Conservation (phyloP, 2,888 invertebrate genomes). For the Torymus tubicola region DNA sequence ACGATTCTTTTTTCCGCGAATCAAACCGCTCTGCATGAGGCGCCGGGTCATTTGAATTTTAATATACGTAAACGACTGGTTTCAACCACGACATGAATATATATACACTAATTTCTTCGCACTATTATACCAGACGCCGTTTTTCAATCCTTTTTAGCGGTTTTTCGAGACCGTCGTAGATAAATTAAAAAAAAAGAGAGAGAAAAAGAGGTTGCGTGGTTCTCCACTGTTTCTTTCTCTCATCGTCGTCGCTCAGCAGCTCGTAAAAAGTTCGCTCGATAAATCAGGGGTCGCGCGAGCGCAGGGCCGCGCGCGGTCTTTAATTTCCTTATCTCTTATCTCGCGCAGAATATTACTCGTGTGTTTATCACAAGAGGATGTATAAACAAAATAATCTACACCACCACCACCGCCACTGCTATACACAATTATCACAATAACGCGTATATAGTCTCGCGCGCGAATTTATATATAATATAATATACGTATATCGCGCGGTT, state of each 20-base stretch:
- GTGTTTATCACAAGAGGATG: no score
- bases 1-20: background rate
- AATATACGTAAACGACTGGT: slow-evolving; percentile 25
- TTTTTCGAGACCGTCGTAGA: background rate
- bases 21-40: background rate
- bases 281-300: slow-evolving; percentile 10
- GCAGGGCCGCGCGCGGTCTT: no score
- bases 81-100: no score
- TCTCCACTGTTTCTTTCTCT: slow-evolving; percentile 3
- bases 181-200: no score
- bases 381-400: no score
- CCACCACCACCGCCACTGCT: no score
- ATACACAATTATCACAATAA: no score
- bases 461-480: no score
- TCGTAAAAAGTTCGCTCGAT: slow-evolving; percentile 37
- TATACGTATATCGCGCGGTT: no score
- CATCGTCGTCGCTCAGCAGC: slow-evolving; percentile 37
- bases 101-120: slow-evolving; percentile 26
- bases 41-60: slow-evolving; percentile 42
- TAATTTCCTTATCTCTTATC: no score
- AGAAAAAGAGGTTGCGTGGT: background rate
- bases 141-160: slow-evolving; percentile 16
- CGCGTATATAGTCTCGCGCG: no score
- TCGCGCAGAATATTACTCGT: no score
- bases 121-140: slow-evolving; percentile 15